Evolutionary conservation across 2,888 invertebrate species (phyloP).

Genomic region (Cynaeus angustus): DNA sequence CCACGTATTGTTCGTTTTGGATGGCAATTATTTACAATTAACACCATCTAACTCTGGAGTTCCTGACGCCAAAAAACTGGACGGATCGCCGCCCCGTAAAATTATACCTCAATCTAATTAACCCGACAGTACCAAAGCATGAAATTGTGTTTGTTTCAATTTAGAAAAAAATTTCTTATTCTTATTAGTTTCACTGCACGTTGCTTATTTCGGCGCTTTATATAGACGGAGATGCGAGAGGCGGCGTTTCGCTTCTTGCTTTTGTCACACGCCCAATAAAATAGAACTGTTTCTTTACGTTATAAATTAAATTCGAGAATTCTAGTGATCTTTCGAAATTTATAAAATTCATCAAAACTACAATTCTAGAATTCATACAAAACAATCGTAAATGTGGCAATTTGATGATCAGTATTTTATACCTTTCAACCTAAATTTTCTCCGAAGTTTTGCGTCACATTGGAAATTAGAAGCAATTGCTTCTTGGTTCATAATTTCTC

Average conservation of each 20-base stretch:
- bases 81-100: constrained; percentile 23
- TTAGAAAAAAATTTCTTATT: constrained; percentile 29
- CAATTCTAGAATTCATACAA: too few relatives aligned
- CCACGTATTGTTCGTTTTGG: constrained; percentile 26
- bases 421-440: too few relatives aligned
- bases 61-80: constrained; percentile 20
- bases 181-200: constrained; percentile 25
- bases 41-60: constrained; percentile 22
- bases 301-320: too few relatives aligned
- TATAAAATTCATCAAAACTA: too few relatives aligned
- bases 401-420: too few relatives aligned
- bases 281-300: too few relatives aligned
- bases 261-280: background rate
- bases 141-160: constrained; percentile 38
- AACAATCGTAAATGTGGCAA: too few relatives aligned
- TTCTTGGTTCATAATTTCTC: too few relatives aligned
- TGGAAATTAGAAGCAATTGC: too few relatives aligned
- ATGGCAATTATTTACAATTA: constrained; percentile 41
- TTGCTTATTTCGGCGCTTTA: constrained; percentile 8
- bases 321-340: too few relatives aligned
- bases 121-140: constrained; percentile 28
- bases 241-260: background rate
- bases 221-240: background rate
- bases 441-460: too few relatives aligned
- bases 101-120: constrained; percentile 39